phyloP scores from a whole-genome alignment of 2,888 invertebrate genomes.

The Apocheima hispidaria region DNA sequence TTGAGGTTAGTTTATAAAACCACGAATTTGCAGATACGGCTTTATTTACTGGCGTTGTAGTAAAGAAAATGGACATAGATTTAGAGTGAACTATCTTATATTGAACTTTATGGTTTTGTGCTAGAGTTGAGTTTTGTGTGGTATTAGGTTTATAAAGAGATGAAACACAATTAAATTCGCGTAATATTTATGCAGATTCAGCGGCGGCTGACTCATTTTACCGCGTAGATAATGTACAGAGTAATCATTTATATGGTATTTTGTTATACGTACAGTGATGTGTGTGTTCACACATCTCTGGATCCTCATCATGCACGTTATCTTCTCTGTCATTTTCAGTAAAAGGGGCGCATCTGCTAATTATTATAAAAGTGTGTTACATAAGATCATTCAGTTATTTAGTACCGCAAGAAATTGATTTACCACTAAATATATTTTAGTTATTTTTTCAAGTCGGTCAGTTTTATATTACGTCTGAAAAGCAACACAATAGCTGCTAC shows the following conservation, averaged over 20 bases:
- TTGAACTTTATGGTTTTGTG: slow-evolving; percentile 6
- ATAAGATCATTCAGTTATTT: too few species aligned
- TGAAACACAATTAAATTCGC: slow-evolving; percentile 44
- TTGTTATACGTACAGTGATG: background rate
- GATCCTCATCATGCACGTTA: too few species aligned
- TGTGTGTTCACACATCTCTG: background rate
- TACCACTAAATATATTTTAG: too few species aligned
- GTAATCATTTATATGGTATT: background rate
- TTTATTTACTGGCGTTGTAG: slow-evolving; percentile 15
- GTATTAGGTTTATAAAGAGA: slow-evolving; percentile 27
- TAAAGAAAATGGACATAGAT: slow-evolving; percentile 34
- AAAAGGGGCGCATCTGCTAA: too few species aligned
- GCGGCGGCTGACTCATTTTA: slow-evolving; percentile 62
- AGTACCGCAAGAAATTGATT: too few species aligned
- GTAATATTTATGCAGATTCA: slow-evolving; percentile 48
- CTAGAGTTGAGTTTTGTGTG: slow-evolving; percentile 28
- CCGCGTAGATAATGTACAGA: slow-evolving; percentile 2
- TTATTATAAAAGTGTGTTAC: too few species aligned
- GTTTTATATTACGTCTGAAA: too few species aligned
- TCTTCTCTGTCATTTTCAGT: background rate
- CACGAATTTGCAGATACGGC: slow-evolving; percentile 34
- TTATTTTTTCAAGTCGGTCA: too few species aligned
- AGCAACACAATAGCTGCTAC: too few species aligned
- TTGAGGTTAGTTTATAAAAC: slow-evolving; percentile 32
- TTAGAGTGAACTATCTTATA: slow-evolving; percentile 12